Evolutionary conservation across 2,888 invertebrate species (phyloP).

Genomic region (Campaea margaritaria): DNA sequence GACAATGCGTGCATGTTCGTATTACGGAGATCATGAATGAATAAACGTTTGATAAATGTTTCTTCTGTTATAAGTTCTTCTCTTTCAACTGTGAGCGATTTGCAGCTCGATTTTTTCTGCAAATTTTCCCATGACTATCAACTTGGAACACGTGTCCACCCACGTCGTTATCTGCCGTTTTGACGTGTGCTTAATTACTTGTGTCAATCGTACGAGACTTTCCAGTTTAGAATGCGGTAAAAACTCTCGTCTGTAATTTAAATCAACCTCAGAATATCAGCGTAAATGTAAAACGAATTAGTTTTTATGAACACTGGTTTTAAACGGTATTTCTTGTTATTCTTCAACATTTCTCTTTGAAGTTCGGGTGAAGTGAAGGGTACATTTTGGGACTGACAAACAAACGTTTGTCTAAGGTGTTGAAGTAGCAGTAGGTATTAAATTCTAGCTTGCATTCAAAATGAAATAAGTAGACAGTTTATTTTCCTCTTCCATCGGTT

Average conservation of each 20-base stretch:
- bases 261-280: constrained; percentile 14
- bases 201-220: constrained; percentile 31
- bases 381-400: neutral
- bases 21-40: constrained; percentile 28
- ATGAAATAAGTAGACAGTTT: constrained; percentile 25
- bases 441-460: neutral
- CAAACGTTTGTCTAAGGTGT: too few species aligned
- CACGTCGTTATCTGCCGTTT: constrained; percentile 31
- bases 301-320: neutral
- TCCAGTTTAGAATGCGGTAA: constrained; percentile 28
- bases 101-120: too few species aligned
- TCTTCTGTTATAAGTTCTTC: neutral
- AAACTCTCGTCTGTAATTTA: constrained; percentile 27
- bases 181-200: constrained; percentile 40
- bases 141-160: constrained; percentile 23
- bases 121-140: constrained; percentile 3
- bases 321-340: neutral
- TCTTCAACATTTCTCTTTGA: neutral
- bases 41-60: constrained; percentile 11
- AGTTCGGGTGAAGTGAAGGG: neutral
- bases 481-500: constrained; percentile 42
- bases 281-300: constrained; percentile 3
- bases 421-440: too few species aligned
- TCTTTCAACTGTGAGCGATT: too few species aligned
- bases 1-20: constrained; percentile 47